A percentile compares a stretch with the other conserved stretches of the same genome.
These are phyloP conservation scores for Antechinus flavipes DNA, from an alignment of 2,113 vertebrate species.

Conservation along the genomic window DNA sequence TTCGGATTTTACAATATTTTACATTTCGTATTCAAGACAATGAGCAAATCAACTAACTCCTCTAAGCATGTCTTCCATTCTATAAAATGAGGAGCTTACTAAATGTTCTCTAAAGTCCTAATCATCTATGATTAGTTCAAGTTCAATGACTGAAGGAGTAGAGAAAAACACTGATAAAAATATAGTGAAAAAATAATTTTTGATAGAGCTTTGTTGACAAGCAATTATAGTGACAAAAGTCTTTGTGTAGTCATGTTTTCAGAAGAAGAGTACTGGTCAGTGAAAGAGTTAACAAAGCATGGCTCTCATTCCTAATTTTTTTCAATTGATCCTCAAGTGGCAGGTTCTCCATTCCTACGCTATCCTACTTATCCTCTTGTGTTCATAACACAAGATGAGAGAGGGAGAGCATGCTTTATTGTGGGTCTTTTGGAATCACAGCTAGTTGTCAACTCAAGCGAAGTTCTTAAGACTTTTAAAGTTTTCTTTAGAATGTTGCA, in stretches of 20 bases:
- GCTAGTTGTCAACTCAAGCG: not conserved
- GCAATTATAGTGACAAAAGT: not conserved
- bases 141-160: not conserved
- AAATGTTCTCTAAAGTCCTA: not conserved
- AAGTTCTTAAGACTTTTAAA: not conserved
- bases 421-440: not conserved
- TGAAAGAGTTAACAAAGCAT: not conserved
- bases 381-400: not conserved
- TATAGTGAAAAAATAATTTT: not conserved
- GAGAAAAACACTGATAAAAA: not conserved
- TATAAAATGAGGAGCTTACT: not conserved
- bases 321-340: not conserved
- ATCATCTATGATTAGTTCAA: not conserved
- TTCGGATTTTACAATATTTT: not conserved
- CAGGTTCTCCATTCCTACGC: not conserved
- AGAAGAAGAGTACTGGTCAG: not conserved
- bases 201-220: not conserved
- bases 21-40: not conserved
- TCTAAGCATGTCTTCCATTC: not conserved
- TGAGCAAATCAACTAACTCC: not conserved
- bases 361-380: not conserved
- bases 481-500: not conserved
- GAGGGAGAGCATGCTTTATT: not conserved
- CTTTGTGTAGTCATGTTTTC: not conserved
- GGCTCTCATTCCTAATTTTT: not conserved